phyloP scores from a whole-genome alignment of 1,140 invertebrate species.

The Atta texana region DNA sequence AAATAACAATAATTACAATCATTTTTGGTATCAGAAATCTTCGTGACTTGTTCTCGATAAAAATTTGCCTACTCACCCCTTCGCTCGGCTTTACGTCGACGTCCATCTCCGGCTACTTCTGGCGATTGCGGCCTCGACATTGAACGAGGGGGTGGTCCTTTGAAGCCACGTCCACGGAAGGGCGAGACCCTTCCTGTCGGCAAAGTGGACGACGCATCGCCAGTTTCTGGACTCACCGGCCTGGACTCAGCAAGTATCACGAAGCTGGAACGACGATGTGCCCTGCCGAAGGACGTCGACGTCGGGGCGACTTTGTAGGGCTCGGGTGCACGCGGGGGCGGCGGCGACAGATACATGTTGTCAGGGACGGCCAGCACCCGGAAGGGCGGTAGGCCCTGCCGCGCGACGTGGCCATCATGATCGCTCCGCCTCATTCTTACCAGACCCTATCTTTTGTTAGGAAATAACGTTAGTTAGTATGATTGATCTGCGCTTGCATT shows the following conservation, averaged over 20 bases:
- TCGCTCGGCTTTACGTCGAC: conserved; percentile 73
- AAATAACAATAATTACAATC: too few species aligned
- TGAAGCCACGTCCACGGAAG: conserved; percentile 87
- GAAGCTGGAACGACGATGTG: conserved; percentile 85
- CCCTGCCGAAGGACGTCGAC: conserved; percentile 76
- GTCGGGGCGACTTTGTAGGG: conserved; percentile 82
- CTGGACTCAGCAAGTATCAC: conserved; percentile 88
- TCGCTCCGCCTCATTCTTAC: conserved; percentile 79
- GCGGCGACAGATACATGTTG: conserved; percentile 73
- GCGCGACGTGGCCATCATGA: conserved; percentile 72
- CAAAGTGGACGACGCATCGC: conserved; percentile 81
- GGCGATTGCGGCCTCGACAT: conserved; percentile 81
- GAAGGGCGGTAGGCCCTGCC: conserved; percentile 77
- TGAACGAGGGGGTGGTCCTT: conserved; percentile 84
- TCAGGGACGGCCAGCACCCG: conserved; percentile 79
- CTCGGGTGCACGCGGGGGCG: conserved; percentile 83
- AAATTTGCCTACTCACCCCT: conserved; percentile 70
- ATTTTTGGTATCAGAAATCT: too few species aligned
- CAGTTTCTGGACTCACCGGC: conserved; percentile 78
- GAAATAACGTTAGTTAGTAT: conserved; percentile 3
- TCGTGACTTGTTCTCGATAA: not conserved
- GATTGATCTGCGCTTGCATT: not conserved
- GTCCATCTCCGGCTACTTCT: conserved; percentile 59
- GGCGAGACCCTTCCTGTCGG: conserved; percentile 86
- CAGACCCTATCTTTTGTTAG: conserved; percentile 27